Base-by-base conservation (phyloP, 2,113 vertebrate species). In the Podarcis muralis region DNA sequence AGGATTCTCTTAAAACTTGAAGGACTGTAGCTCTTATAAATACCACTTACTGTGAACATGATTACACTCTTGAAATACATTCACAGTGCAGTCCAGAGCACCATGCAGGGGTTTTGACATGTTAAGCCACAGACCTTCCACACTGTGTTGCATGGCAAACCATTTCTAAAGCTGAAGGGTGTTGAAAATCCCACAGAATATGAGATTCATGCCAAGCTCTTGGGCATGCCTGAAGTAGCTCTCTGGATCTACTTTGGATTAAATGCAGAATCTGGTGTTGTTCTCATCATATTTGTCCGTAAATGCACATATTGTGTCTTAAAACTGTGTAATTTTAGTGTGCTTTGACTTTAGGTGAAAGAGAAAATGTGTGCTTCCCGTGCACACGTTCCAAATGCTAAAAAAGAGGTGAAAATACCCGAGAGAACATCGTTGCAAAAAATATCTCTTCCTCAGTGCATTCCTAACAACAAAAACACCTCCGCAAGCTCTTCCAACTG, bases 381-480 rank as follows among this genome's bases (percentile, higher is more conserved):
- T 85, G 62, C 93, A 69, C 97, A 97, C 92, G 94, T 92, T 62
- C 83, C 94, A 86, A 96, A 96, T 84, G 93, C 90, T 92, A 97
- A 92, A 85, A 98, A 97, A 86, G 96, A 97, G 71, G 25, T 95
- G 88, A 97, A 94, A 83, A 94, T 86, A 1, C 92, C 91, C 87
- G 95, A 94, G 85, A 94, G 95, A 81, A 94, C 95, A 83, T 90
- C 97, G 89, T 43, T 91, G 22, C 80, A 94, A 85, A 94, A 85
- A 27, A 90, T 90, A 79, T 98, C 98, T 89, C 92, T 96, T 92
- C 97, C 98, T 88, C 96, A 97, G 94, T 93, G 90, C 72, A 98
- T 98, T 94, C 97, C 94, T 93, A 95, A 80, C 91, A 90, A 92
- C 81, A 96, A 87, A 92, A 88, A 13, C 74, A 95, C 23, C 82